Evolutionary conservation across 2,888 invertebrate species (phyloP).

Genomic region (Tanypteryx hageni): DNA sequence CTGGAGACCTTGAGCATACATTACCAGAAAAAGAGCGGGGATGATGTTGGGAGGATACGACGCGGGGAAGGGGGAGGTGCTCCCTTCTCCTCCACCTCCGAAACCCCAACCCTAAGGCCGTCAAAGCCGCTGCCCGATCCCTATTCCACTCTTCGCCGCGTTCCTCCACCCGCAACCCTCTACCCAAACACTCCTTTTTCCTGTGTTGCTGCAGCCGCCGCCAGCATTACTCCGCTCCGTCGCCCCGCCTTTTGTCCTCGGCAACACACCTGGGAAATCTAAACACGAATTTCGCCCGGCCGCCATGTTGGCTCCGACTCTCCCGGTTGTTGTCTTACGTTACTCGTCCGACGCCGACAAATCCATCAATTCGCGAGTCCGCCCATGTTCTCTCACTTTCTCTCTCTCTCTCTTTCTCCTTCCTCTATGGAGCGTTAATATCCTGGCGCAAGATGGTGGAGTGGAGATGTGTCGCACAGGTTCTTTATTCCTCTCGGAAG

Average conservation of each 20-base stretch:
- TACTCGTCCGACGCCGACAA: constrained; percentile 9
- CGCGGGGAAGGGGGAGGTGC: neutral
- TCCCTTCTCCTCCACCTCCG: neutral
- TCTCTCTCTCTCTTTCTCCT: neutral
- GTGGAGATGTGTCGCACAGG: neutral
- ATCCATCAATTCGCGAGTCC: neutral
- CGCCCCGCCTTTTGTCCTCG: neutral
- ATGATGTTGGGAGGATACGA: neutral
- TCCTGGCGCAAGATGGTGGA: neutral
- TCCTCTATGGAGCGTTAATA: neutral
- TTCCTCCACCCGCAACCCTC: neutral
- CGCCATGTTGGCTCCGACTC: neutral
- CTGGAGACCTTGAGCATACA: neutral
- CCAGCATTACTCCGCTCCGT: neutral
- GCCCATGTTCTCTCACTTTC: neutral
- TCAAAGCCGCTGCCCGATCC: neutral
- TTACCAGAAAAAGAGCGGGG: neutral
- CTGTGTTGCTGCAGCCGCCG: neutral
- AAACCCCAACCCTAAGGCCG: neutral
- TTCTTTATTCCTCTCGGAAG: too few relatives aligned
- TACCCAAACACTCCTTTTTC: neutral
- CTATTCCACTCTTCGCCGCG: neutral
- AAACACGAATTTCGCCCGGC: neutral
- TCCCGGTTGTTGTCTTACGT: neutral
- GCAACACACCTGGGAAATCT: constrained; percentile 22